phyloP scores from a whole-genome alignment of 2,113 vertebrate species.

The Pogonocichla stellata region DNA sequence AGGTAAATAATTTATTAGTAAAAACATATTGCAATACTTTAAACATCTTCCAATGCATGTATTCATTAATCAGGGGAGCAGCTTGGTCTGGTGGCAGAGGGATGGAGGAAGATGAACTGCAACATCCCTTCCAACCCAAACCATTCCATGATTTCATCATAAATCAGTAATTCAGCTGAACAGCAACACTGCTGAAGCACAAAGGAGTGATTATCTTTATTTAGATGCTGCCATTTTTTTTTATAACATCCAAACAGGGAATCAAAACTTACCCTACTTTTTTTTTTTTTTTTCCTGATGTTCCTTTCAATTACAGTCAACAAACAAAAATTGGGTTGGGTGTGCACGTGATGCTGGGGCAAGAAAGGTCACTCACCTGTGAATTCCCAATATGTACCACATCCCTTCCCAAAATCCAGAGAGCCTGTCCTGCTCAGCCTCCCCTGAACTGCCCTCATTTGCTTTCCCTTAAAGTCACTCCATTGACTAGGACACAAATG shows the following conservation, averaged over 20 bases:
- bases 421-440: not conserved
- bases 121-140: not conserved
- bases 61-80: not conserved
- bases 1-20: not conserved
- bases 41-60: not conserved
- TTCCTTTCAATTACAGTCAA: not conserved
- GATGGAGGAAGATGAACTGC: not conserved
- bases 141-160: not conserved
- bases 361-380: not conserved
- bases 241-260: fast-evolving
- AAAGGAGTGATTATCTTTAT: not conserved
- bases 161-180: not conserved
- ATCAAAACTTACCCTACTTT: not conserved
- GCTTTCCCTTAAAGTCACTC: no score
- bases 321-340: not conserved
- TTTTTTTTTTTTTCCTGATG: not conserved
- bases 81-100: not conserved
- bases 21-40: not conserved
- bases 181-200: not conserved
- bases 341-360: no score
- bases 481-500: no score
- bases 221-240: not conserved
- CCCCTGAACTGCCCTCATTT: no score
- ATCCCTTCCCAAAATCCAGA: not conserved
- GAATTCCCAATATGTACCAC: not conserved